These are phyloP conservation scores for Pyrocoelia pectoralis DNA, from an alignment of 2,888 invertebrate species.

Conservation along the genomic window DNA sequence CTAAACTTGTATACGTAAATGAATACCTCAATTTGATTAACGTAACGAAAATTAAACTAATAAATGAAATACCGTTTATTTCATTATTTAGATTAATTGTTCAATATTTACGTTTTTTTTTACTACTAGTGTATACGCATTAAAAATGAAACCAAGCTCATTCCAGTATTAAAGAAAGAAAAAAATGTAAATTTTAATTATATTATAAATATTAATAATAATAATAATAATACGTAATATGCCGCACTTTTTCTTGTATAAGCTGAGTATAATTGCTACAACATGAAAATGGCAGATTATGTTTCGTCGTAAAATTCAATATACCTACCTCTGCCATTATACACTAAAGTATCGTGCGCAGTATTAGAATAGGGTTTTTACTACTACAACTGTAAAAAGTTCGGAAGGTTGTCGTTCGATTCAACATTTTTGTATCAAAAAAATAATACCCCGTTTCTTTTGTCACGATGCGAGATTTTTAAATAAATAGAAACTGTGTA, in stretches of 20 bases:
- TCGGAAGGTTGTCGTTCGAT: slow-evolving; percentile 26
- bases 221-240: slow-evolving; percentile 36
- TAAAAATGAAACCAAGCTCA: slow-evolving; percentile 50
- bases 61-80: background rate
- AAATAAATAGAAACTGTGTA: no score
- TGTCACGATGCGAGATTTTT: no score
- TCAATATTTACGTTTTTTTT: no score
- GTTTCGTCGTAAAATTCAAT: background rate
- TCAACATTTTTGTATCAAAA: no score
- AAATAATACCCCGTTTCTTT: no score
- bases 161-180: slow-evolving; percentile 57
- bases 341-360: slow-evolving; percentile 38
- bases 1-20: slow-evolving; percentile 70
- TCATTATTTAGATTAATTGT: no score
- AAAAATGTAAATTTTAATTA: slow-evolving; percentile 36
- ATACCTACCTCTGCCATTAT: background rate
- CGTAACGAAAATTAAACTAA: slow-evolving; percentile 21
- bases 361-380: slow-evolving; percentile 43
- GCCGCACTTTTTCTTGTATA: slow-evolving; percentile 31
- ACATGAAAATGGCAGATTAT: background rate
- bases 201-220: no score
- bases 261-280: slow-evolving; percentile 18
- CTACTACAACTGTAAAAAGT: slow-evolving; percentile 29
- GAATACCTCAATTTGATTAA: slow-evolving; percentile 63
- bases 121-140: slow-evolving; percentile 50